phyloP scores from a whole-genome alignment of 2,888 invertebrate species.

The Tanytarsus gracilentus region DNA sequence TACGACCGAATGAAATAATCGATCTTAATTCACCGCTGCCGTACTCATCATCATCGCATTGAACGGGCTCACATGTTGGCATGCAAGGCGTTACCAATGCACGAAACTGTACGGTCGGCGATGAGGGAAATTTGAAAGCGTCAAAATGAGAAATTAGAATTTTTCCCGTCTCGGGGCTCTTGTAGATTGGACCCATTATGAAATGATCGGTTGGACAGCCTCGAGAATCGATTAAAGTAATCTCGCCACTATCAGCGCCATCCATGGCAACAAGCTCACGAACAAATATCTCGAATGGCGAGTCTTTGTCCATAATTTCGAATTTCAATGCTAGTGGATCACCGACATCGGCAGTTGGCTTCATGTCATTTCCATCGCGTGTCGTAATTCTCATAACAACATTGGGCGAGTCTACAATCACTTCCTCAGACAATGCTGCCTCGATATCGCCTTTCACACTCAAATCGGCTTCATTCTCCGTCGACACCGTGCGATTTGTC shows the following conservation, averaged over 20 bases:
- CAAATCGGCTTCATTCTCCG: slow-evolving; percentile 84
- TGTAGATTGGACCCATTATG: slow-evolving; percentile 87
- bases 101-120: slow-evolving; percentile 89
- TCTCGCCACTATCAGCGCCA: slow-evolving; percentile 85
- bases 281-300: slow-evolving; percentile 92
- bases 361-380: slow-evolving; percentile 71
- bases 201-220: slow-evolving; percentile 91
- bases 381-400: slow-evolving; percentile 89
- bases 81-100: slow-evolving; percentile 92
- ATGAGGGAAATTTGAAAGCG: slow-evolving; percentile 93
- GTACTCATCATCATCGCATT: slow-evolving; percentile 74
- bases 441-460: slow-evolving; percentile 82
- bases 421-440: slow-evolving; percentile 79
- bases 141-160: slow-evolving; percentile 83
- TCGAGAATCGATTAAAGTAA: slow-evolving; percentile 79
- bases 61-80: slow-evolving; percentile 86
- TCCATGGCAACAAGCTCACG: slow-evolving; percentile 91
- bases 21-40: slow-evolving; percentile 67
- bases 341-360: slow-evolving; percentile 83
- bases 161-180: slow-evolving; percentile 70
- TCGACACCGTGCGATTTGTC: slow-evolving; percentile 85
- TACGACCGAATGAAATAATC: slow-evolving; percentile 73
- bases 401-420: slow-evolving; percentile 88
- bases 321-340: slow-evolving; percentile 85
- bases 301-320: slow-evolving; percentile 85